Evolutionary conservation across 2,797 vertebrate species (phyloP).

Genomic region (Enteromius paludinosus): DNA sequence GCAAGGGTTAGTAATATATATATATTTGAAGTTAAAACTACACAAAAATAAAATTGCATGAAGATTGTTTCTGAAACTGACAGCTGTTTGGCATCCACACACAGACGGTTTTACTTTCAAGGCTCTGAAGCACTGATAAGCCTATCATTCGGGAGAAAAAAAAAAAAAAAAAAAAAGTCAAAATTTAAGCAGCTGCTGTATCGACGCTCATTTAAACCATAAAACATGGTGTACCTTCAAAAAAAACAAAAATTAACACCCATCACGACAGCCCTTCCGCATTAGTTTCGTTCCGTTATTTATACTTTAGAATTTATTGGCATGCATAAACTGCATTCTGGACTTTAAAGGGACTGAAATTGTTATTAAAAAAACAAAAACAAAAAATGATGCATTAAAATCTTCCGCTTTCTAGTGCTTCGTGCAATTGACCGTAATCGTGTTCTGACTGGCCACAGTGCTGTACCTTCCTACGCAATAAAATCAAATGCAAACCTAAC

Average conservation of each 20-base stretch:
- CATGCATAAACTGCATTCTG: background rate
- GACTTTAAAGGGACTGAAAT: slow-evolving; percentile 14
- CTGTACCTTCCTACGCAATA: slow-evolving; percentile 20
- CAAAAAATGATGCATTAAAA: background rate
- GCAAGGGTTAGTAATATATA: slow-evolving; percentile 26
- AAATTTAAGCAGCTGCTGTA: background rate
- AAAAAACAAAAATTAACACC: background rate
- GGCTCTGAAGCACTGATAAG: slow-evolving; percentile 42
- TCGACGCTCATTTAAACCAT: background rate
- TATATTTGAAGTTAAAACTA: slow-evolving; percentile 19
- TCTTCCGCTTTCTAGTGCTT: background rate
- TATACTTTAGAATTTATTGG: slow-evolving; percentile 61
- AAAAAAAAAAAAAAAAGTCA: slow-evolving; percentile 49
- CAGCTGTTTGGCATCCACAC: slow-evolving; percentile 33
- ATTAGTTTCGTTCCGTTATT: slow-evolving; percentile 61
- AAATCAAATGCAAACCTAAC: slow-evolving; percentile 3
- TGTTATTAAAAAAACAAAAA: background rate
- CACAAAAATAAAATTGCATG: slow-evolving; percentile 15
- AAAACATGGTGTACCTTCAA: slow-evolving; percentile 14
- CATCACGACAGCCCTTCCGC: slow-evolving; percentile 76
- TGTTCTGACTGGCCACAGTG: slow-evolving; percentile 38
- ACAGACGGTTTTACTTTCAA: slow-evolving; percentile 3
- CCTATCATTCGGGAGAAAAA: slow-evolving; percentile 36
- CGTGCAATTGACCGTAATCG: background rate
- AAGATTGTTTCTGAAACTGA: slow-evolving; percentile 16